These are phyloP conservation scores for Pitta sordida DNA, from an alignment of 2,113 vertebrate genomes.

Conservation along the genomic window DNA sequence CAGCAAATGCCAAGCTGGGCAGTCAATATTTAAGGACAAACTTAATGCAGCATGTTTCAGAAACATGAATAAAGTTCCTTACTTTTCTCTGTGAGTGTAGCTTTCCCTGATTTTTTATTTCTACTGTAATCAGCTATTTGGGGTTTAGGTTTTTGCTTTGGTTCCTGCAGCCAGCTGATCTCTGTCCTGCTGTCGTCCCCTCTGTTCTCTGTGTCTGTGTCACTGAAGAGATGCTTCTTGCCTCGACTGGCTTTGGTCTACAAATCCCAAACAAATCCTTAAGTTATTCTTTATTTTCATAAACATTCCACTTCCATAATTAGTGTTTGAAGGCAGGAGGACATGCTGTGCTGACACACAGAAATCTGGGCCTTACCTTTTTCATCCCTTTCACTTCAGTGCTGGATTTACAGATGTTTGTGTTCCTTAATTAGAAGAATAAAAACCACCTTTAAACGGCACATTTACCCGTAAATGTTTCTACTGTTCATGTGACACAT, in stretches of 20 bases:
- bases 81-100: slow-evolving; percentile 42
- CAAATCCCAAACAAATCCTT: background rate
- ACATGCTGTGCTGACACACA: background rate
- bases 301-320: background rate
- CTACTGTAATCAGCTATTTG: slow-evolving; percentile 81
- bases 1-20: background rate
- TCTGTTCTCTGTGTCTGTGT: slow-evolving; percentile 82
- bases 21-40: background rate
- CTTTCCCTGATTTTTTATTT: slow-evolving; percentile 53
- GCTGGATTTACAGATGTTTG: slow-evolving; percentile 7
- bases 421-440: slow-evolving; percentile 47
- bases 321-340: background rate
- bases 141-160: slow-evolving; percentile 76
- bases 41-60: background rate
- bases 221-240: slow-evolving; percentile 87
- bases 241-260: slow-evolving; percentile 53
- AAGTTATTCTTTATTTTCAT: background rate
- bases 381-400: slow-evolving; percentile 35
- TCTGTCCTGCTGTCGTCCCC: slow-evolving; percentile 78
- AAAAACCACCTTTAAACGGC: background rate
- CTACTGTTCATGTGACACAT: background rate
- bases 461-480: background rate
- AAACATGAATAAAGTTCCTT: slow-evolving; percentile 15
- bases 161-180: slow-evolving; percentile 85
- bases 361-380: slow-evolving; percentile 57